These are phyloP conservation scores for Archips xylosteana DNA, from an alignment of 2,888 invertebrate genomes.

Conservation along the genomic window DNA sequence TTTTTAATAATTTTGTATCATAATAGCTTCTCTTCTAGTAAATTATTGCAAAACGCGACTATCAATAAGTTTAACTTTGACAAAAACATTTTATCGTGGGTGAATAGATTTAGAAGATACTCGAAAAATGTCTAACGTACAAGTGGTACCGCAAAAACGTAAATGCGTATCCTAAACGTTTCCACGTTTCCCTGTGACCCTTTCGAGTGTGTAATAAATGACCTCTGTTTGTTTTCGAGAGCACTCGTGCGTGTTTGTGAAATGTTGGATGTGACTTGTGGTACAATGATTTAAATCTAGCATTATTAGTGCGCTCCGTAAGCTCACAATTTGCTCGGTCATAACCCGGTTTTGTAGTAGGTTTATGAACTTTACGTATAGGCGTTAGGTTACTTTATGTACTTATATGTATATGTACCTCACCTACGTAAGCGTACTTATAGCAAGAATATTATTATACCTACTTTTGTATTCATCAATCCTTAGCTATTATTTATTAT, in stretches of 20 bases:
- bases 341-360: background rate
- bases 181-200: conserved; percentile 45
- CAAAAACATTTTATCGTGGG: background rate
- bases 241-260: conserved; percentile 44
- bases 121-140: conserved; percentile 45
- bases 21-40: background rate
- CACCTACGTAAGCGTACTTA: too few relatives aligned
- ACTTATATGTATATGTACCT: too few relatives aligned
- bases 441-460: too few relatives aligned
- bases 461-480: too few relatives aligned
- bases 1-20: background rate
- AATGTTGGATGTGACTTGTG: conserved; percentile 44
- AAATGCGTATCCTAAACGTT: conserved; percentile 45
- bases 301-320: conserved; percentile 15
- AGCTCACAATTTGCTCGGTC: conserved; percentile 5
- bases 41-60: background rate
- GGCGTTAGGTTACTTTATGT: too few relatives aligned
- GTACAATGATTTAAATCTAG: conserved; percentile 30
- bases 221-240: conserved; percentile 48
- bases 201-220: conserved; percentile 48
- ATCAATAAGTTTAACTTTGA: background rate
- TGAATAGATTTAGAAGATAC: conserved; percentile 42
- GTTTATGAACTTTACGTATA: background rate
- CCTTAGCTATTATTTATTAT: too few relatives aligned
- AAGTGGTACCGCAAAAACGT: conserved; percentile 36